phyloP scores from a whole-genome alignment of 2,888 invertebrate species.

The Plutella xylostella region DNA sequence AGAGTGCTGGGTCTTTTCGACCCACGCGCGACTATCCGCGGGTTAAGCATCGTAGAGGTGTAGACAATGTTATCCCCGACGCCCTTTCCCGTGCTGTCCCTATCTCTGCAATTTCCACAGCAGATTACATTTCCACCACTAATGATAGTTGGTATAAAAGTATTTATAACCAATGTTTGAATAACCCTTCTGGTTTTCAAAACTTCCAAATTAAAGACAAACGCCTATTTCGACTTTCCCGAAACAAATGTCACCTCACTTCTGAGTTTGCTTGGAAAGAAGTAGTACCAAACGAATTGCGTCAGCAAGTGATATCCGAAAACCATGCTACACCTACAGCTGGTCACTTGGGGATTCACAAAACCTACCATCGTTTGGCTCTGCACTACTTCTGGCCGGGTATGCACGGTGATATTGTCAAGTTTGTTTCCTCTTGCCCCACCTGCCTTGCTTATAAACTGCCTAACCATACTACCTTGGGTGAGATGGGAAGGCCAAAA shows the following conservation, averaged over 20 bases:
- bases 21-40: no score
- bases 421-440: slow-evolving; percentile 13
- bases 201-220: neutral
- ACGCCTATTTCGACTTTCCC: neutral
- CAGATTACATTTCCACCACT: no score
- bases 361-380: slow-evolving; percentile 20
- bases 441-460: slow-evolving; percentile 15
- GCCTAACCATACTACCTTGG: slow-evolving; percentile 14
- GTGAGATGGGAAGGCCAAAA: slow-evolving; percentile 20
- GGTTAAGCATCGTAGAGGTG: neutral
- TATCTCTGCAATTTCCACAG: neutral
- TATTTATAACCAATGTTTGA: neutral
- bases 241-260: neutral
- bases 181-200: neutral
- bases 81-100: neutral
- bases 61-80: slow-evolving; percentile 8
- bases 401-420: slow-evolving; percentile 18
- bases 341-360: slow-evolving; percentile 12
- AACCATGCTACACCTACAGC: neutral
- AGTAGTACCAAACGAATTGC: neutral
- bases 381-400: no score
- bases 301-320: neutral
- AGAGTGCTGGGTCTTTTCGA: no score
- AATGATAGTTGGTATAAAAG: neutral
- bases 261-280: neutral